A percentile compares a stretch with the other conserved stretches of the same genome.
Evolutionary conservation across 2,797 vertebrate genomes (phyloP).

Genomic region (Mormyrus proboscirostris): DNA sequence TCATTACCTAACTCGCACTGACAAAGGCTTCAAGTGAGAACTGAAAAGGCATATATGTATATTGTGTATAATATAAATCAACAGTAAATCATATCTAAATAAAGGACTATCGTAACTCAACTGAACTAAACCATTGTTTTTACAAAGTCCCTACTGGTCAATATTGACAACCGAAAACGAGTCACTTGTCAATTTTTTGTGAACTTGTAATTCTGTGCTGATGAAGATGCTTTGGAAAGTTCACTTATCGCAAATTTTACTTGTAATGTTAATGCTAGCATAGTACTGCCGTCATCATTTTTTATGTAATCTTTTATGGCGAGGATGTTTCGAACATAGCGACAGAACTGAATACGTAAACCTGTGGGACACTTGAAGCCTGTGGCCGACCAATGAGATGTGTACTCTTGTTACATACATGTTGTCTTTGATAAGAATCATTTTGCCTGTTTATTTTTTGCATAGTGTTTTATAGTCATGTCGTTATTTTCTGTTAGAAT

Average conservation of each 20-base stretch:
- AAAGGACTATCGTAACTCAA: neutral
- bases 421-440: constrained; percentile 1
- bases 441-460: neutral
- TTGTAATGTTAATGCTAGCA: neutral
- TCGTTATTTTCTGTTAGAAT: neutral
- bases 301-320: neutral
- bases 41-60: neutral
- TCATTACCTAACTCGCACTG: neutral
- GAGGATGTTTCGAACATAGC: neutral
- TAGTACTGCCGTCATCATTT: neutral
- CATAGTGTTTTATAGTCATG: neutral
- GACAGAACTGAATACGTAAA: neutral
- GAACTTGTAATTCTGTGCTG: neutral
- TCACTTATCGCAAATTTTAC: neutral
- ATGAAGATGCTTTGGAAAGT: neutral
- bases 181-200: neutral
- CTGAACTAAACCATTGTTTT: neutral
- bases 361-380: neutral
- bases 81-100: neutral
- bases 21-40: neutral
- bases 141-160: neutral
- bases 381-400: neutral
- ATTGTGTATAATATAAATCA: neutral
- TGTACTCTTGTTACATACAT: neutral
- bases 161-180: neutral